phyloP scores from a whole-genome alignment of 2,113 vertebrate species.

The Plestiodon gilberti region DNA sequence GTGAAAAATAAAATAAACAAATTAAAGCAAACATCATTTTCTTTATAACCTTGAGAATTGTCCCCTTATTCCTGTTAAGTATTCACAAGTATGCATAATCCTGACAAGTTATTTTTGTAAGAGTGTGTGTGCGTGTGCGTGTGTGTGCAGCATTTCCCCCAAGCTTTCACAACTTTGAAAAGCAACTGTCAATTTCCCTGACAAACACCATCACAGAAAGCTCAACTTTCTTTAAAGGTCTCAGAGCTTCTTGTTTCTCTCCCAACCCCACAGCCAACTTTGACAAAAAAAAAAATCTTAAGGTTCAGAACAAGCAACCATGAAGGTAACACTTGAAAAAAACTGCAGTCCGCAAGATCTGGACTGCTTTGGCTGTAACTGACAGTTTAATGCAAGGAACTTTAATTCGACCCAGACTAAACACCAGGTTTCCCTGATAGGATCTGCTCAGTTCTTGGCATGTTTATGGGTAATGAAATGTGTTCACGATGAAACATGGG shows the following conservation, averaged over 20 bases:
- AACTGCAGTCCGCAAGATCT: constrained; percentile 35
- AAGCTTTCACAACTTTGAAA: constrained; percentile 45
- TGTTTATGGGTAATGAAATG: constrained; percentile 12
- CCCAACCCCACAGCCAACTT: too few species aligned
- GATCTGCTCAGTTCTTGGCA: constrained; percentile 19
- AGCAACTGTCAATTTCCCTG: constrained; percentile 4
- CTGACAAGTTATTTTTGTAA: background rate
- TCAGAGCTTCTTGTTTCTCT: constrained; percentile 12
- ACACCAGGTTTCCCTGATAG: constrained; percentile 15
- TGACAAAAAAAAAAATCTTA: constrained; percentile 17
- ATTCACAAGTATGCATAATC: constrained; percentile 24
- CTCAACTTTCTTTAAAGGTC: background rate
- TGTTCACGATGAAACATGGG: background rate
- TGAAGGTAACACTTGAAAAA: constrained; percentile 64
- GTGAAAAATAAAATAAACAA: too few species aligned
- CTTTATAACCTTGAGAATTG: constrained; percentile 32
- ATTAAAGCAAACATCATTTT: background rate
- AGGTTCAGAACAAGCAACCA: constrained; percentile 45
- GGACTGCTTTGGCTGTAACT: constrained; percentile 44
- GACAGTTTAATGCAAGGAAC: constrained; percentile 33
- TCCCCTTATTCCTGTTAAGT: constrained; percentile 44
- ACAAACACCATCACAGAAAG: constrained; percentile 43
- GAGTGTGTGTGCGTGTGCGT: background rate
- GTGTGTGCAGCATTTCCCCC: constrained; percentile 1
- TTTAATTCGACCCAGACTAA: constrained; percentile 48